phyloP scores from a whole-genome alignment of 2,113 vertebrate species.

The Macquaria ambigua region DNA sequence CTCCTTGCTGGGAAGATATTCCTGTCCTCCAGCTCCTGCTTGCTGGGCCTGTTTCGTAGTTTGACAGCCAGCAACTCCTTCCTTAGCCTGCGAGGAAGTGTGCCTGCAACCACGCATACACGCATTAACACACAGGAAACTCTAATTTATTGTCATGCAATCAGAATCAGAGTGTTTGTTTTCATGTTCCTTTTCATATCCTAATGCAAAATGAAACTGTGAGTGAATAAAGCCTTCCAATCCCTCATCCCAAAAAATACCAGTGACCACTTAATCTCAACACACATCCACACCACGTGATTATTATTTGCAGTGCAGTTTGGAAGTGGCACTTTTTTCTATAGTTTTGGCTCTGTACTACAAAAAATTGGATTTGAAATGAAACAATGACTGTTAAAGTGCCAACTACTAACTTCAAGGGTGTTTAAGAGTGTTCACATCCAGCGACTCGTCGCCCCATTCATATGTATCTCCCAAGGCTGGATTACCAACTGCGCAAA shows the following conservation, averaged over 20 bases:
- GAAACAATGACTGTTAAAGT: neutral
- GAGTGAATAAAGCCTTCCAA: neutral
- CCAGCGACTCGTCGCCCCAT: neutral
- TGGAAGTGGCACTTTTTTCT: neutral
- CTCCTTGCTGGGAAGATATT: conserved; percentile 97
- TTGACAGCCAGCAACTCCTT: conserved; percentile 96
- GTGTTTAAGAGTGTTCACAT: neutral
- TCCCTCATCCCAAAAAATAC: neutral
- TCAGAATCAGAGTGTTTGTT: neutral
- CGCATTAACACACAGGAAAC: conserved; percentile 23
- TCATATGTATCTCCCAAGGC: neutral
- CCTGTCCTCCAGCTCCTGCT: conserved; percentile 95
- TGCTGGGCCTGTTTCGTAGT: conserved; percentile 94
- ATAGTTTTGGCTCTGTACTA: neutral
- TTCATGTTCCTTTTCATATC: neutral
- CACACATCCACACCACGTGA: conserved; percentile 1
- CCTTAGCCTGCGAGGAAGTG: conserved; percentile 95
- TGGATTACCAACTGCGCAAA: neutral
- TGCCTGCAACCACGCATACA: conserved; percentile 83
- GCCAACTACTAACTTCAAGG: neutral
- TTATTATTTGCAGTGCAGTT: neutral
- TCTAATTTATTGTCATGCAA: neutral
- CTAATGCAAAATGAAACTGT: neutral
- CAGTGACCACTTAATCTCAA: neutral
- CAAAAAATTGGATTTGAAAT: neutral